Conservation (phyloP, 2,888 invertebrate genomes). For the Plutella xylostella region DNA sequence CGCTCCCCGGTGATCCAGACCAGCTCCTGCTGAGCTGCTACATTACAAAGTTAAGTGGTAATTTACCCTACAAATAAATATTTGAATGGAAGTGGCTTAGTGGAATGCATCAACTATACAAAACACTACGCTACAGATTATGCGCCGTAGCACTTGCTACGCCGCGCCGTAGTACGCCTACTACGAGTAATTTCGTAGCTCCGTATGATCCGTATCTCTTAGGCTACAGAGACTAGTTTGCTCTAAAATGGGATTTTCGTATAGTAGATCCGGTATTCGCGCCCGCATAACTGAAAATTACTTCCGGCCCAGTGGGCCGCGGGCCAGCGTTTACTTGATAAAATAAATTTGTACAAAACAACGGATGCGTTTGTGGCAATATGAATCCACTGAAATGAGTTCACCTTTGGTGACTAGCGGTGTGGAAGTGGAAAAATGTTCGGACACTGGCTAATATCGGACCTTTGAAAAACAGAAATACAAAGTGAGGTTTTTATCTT, state of each 20-base stretch:
- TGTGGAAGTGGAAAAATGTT: conserved; percentile 64
- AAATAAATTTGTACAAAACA: conserved; percentile 69
- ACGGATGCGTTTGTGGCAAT: conserved; percentile 64
- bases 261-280: no score
- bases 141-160: conserved; percentile 3
- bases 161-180: neutral
- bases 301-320: conserved; percentile 50
- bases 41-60: no score
- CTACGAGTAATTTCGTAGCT: no score
- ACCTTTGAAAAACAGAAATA: no score
- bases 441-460: conserved; percentile 48
- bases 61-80: no score
- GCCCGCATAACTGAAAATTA: conserved; percentile 58
- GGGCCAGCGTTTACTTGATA: conserved; percentile 65
- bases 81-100: no score
- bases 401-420: conserved; percentile 55
- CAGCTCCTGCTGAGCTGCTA: no score
- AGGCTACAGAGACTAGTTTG: no score
- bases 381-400: conserved; percentile 36
- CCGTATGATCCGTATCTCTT: no score
- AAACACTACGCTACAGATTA: neutral
- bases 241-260: no score
- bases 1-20: no score
- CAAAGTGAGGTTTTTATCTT: no score
- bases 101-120: neutral